Evolutionary conservation across 2,113 vertebrate genomes (phyloP).

Genomic region (Dipodomys merriami): DNA sequence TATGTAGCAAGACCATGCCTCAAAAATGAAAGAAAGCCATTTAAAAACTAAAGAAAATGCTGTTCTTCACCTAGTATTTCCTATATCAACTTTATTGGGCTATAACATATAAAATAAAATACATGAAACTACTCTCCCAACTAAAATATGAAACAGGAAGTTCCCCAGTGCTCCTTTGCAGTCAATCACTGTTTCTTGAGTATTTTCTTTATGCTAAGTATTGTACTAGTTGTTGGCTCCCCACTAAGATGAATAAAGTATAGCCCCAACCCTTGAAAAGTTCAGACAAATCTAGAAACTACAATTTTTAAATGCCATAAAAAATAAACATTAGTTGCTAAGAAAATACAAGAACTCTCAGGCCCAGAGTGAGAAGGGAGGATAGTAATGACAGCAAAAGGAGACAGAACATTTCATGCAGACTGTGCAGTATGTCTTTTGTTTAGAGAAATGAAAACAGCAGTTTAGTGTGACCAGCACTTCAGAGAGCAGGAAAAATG

Average conservation of each 20-base stretch:
- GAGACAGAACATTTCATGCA: background rate
- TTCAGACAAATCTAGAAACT: conserved; percentile 9
- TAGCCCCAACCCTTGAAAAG: background rate
- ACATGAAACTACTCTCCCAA: background rate
- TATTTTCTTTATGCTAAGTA: background rate
- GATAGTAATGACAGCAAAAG: background rate
- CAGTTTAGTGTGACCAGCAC: background rate
- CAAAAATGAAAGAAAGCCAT: too few relatives aligned
- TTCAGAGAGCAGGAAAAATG: background rate
- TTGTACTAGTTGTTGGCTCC: background rate
- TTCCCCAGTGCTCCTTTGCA: background rate
- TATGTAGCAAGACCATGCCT: too few relatives aligned
- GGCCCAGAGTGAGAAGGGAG: background rate
- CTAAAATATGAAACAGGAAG: conserved; percentile 23
- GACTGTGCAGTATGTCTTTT: background rate
- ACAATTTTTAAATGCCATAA: background rate
- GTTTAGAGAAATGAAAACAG: background rate
- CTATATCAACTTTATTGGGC: conserved; percentile 21
- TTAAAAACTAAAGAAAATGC: too few relatives aligned
- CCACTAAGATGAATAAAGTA: background rate
- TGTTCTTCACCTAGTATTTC: background rate
- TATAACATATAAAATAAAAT: background rate
- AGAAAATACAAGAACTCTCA: background rate
- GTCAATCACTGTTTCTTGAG: background rate
- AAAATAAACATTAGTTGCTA: background rate